Percentiles rank a stretch among this genome's conserved stretches.
These are phyloP conservation scores for Hirudo medicinalis DNA, from an alignment of 1,140 invertebrate species.

Conservation along the genomic window DNA sequence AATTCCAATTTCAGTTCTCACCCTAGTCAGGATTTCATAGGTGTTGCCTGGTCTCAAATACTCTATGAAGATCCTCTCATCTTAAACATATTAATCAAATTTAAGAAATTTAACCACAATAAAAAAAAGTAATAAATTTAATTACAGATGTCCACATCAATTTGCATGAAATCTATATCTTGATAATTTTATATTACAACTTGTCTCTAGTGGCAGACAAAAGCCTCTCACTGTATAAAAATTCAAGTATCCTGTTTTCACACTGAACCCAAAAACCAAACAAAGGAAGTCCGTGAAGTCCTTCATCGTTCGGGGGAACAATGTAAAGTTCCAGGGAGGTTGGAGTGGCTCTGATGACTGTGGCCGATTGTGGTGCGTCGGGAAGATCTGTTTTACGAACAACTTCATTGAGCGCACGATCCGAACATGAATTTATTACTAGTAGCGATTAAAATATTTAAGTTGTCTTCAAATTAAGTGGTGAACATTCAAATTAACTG, in stretches of 20 bases:
- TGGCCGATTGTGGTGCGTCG: slow-evolving; percentile 18
- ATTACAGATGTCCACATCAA: neutral
- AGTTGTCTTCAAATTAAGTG: neutral
- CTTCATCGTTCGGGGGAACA: slow-evolving; percentile 53
- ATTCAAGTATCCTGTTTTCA: slow-evolving; percentile 45
- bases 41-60: slow-evolving; percentile 58
- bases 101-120: no score
- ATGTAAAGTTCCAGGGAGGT: slow-evolving; percentile 69
- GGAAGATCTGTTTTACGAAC: neutral
- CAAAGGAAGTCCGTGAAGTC: slow-evolving; percentile 54
- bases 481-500: neutral
- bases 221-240: slow-evolving; percentile 13
- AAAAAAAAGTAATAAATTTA: neutral
- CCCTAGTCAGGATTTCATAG: slow-evolving; percentile 72
- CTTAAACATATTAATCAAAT: neutral
- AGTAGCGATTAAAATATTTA: neutral
- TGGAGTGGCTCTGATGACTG: slow-evolving; percentile 41
- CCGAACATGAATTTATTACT: neutral
- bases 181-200: neutral
- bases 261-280: slow-evolving; percentile 59
- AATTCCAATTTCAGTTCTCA: slow-evolving; percentile 64
- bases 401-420: neutral
- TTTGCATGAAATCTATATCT: neutral
- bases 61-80: slow-evolving; percentile 46
- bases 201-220: neutral